Conservation (phyloP, 2,797 vertebrate species). For the Sebastes kiyomatsui region DNA sequence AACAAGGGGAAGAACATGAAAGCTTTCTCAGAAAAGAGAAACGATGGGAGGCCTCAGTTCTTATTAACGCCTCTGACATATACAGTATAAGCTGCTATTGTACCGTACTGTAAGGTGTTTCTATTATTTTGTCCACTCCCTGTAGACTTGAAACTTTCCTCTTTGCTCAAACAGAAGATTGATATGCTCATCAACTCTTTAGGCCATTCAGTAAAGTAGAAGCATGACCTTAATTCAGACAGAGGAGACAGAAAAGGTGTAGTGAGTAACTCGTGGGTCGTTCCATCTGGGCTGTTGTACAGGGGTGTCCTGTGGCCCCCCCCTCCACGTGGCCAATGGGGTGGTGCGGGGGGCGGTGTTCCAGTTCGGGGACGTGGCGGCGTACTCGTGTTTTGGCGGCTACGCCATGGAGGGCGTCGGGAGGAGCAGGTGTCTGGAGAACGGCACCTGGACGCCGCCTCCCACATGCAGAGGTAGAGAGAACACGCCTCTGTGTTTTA, state of each 20-base stretch:
- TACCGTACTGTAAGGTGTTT: slow-evolving; percentile 4
- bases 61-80: background rate
- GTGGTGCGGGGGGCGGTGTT: slow-evolving; percentile 90
- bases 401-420: slow-evolving; percentile 92
- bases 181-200: background rate
- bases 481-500: background rate
- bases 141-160: background rate
- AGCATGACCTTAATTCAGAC: background rate
- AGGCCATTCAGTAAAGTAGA: background rate
- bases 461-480: slow-evolving; percentile 93
- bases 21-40: background rate
- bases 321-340: slow-evolving; percentile 89
- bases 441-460: slow-evolving; percentile 92
- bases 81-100: background rate
- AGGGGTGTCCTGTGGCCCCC: slow-evolving; percentile 95
- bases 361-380: slow-evolving; percentile 93
- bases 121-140: slow-evolving; percentile 10
- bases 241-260: background rate
- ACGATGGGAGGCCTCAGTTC: background rate
- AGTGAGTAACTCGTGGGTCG: slow-evolving; percentile 72
- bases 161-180: background rate
- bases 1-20: background rate
- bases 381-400: slow-evolving; percentile 94
- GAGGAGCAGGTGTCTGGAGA: slow-evolving; percentile 92
- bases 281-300: slow-evolving; percentile 78